A percentile compares a stretch with the other conserved stretches of the same genome.
These are phyloP conservation scores for Planiliza haematocheilus DNA, from an alignment of 2,113 vertebrate genomes.

Conservation along the genomic window DNA sequence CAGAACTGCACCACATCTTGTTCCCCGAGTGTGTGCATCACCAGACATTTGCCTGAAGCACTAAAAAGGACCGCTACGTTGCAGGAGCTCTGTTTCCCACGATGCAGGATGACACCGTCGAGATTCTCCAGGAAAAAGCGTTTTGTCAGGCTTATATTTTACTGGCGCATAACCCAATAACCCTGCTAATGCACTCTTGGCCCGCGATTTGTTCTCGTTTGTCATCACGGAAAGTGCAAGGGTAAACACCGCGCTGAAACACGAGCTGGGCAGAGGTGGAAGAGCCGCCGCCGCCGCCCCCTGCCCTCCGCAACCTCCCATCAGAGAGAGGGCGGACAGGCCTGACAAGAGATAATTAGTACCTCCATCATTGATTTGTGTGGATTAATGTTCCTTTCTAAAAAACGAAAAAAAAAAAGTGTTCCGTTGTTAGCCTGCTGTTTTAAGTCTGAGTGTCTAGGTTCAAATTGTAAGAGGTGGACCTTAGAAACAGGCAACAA, in stretches of 20 bases:
- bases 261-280: constrained; percentile 47
- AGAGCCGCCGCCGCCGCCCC: constrained; percentile 15
- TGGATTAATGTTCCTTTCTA: constrained; percentile 50
- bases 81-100: constrained; percentile 52
- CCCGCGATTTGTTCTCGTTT: constrained; percentile 71
- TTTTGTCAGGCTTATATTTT: constrained; percentile 68
- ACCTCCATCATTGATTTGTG: constrained; percentile 36
- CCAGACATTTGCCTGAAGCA: constrained; percentile 36
- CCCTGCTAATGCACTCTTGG: constrained; percentile 61
- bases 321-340: constrained; percentile 27
- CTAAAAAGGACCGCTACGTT: constrained; percentile 18
- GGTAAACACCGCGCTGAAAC: constrained; percentile 56
- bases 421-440: neutral
- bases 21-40: constrained; percentile 24
- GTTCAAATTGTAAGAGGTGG: neutral
- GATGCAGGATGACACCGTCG: constrained; percentile 51
- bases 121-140: constrained; percentile 50
- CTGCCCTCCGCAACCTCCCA: constrained; percentile 32
- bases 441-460: constrained; percentile 20
- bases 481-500: neutral
- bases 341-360: constrained; percentile 52
- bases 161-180: constrained; percentile 62
- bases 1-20: neutral
- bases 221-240: constrained; percentile 64
- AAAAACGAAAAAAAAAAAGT: neutral